These are phyloP conservation scores for Psilopsiagon aurifrons DNA, from an alignment of 2,113 vertebrate genomes.

Conservation along the genomic window DNA sequence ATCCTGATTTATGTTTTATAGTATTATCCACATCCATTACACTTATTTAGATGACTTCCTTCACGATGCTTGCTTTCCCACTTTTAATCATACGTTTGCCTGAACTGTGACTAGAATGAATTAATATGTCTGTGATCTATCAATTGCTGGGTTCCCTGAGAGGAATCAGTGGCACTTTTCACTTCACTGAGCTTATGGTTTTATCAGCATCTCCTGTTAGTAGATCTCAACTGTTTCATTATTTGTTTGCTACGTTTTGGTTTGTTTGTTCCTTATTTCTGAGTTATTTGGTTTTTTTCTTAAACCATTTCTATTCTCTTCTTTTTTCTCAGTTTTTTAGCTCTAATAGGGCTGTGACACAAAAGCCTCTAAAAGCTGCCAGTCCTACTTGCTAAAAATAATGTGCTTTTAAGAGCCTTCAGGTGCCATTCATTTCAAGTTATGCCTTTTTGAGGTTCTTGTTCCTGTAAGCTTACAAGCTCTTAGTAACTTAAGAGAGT, in stretches of 20 bases:
- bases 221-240: neutral
- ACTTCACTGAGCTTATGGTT: neutral
- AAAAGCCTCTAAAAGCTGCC: neutral
- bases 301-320: neutral
- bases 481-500: neutral
- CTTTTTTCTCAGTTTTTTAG: neutral
- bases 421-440: neutral
- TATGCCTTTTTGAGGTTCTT: neutral
- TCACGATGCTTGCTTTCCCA: slow-evolving; percentile 20
- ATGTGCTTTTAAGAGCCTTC: neutral
- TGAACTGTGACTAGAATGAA: slow-evolving; percentile 29
- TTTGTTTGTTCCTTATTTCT: neutral
- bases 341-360: neutral
- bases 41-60: slow-evolving; percentile 32
- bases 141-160: neutral
- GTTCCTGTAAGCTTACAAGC: neutral
- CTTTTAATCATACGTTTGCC: slow-evolving; percentile 47
- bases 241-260: neutral
- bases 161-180: neutral
- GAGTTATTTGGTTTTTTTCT: neutral
- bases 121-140: slow-evolving; percentile 15
- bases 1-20: neutral
- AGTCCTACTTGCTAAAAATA: neutral
- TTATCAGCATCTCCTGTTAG: neutral
- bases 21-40: slow-evolving; percentile 41